These are phyloP conservation scores for Drosophila subsilvestris DNA, from an alignment of 2,888 invertebrate genomes.

Conservation along the genomic window DNA sequence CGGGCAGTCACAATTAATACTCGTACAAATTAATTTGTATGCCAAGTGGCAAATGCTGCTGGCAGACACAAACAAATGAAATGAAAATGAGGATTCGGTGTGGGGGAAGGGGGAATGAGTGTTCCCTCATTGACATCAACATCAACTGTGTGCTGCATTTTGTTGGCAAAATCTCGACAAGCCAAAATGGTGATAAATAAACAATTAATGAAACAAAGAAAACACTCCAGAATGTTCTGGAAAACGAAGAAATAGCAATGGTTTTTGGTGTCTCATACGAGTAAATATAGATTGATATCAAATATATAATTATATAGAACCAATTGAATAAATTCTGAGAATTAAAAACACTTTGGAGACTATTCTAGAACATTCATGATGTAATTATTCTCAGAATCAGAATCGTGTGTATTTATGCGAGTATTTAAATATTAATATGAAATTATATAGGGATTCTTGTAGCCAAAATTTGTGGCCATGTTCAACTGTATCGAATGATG, in stretches of 20 bases:
- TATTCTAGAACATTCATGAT: not conserved
- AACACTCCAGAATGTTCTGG: not conserved
- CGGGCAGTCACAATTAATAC: slow-evolving; percentile 44
- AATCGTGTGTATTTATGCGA: too few species aligned
- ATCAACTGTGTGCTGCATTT: not conserved
- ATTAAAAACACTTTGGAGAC: not conserved
- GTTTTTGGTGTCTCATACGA: not conserved
- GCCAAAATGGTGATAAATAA: not conserved
- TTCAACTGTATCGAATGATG: not conserved
- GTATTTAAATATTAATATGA: not conserved
- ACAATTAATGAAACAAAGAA: not conserved
- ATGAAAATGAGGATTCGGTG: slow-evolving; percentile 1
- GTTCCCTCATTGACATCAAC: slow-evolving; percentile 13
- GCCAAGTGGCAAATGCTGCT: slow-evolving; percentile 48
- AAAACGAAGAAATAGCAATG: not conserved
- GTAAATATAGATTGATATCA: too few species aligned
- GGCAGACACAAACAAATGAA: slow-evolving; percentile 1
- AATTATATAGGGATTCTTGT: too few species aligned
- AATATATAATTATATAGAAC: too few species aligned
- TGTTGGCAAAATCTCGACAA: slow-evolving; percentile 8
- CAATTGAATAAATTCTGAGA: not conserved
- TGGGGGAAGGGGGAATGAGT: not conserved
- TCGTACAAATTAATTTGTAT: slow-evolving; percentile 64
- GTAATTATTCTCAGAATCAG: too few species aligned
- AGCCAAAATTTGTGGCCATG: not conserved